Evolutionary conservation across 2,888 invertebrate species (phyloP), one percentile per base, ranked within the genome.

Genomic region (Aethes cnicana): DNA sequence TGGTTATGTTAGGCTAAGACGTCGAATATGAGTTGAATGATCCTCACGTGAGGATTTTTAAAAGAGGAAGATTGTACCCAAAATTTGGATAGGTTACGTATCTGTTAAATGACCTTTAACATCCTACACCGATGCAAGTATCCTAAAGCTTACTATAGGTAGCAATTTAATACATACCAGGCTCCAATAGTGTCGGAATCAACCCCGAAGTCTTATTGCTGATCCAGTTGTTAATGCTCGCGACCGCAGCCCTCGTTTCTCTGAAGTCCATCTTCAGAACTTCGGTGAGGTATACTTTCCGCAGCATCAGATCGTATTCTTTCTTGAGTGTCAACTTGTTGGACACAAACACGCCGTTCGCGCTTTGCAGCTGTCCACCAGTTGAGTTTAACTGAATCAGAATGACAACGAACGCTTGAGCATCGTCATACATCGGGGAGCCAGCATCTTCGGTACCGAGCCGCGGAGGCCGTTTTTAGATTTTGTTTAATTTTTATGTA

Each of bases 171-270:
- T 54, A 61, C 74, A 71, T 73, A 93, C 93, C 86, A 61, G 88
- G 70, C 18, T 88, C 84, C 8, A 93, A 70, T 48, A 94, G 72
- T 9, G 74, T 66, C 0, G 83, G 75, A 42, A 95, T 92, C 4
- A 90, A 74, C 6, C 92, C 92, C 11, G 82, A 79, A 0, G 94
- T 94, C 9, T 81, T 78, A 1, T 77, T 66, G 2, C 69, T 77
- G 2, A 92, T 91, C 94, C 94, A 94, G 2, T 71, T 66, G 63
- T 95, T 94, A 20, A 95, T 92, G 0, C 59, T 52, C 2, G 73
- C 59, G 0, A 89, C 83, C 0, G 92, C 79, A 4, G 54, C 57
- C 0, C 62, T 58, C 0, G 86, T 58, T 47, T 92, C 74, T 0
- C 54, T 60, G 59, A 93, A 93, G 70, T 93, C 86, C 0, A 93